A percentile compares a stretch with the other conserved stretches of the same genome.
phyloP scores from a whole-genome alignment of 2,888 invertebrate species.

The Yponomeuta sedellus region DNA sequence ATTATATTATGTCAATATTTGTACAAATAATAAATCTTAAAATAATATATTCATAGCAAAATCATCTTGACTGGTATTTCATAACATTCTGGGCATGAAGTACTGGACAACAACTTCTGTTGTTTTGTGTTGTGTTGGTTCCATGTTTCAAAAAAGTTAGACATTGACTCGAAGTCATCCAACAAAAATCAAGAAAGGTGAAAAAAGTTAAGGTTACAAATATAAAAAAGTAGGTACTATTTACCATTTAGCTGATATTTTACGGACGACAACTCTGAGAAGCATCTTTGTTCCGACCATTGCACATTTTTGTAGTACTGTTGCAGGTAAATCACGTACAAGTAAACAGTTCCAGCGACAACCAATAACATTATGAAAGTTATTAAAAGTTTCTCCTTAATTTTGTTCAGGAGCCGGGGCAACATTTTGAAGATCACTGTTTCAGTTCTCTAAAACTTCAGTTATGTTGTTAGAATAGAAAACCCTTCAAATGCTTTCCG shows the following conservation, averaged over 20 bases:
- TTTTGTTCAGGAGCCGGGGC: conserved; percentile 27
- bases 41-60: too few relatives aligned
- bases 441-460: background rate
- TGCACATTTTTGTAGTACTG: conserved; percentile 38
- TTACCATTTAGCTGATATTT: conserved; percentile 59
- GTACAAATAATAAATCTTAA: too few relatives aligned
- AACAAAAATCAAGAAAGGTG: background rate
- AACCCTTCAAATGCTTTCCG: background rate
- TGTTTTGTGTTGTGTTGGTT: too few relatives aligned
- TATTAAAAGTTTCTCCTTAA: conserved; percentile 36
- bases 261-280: conserved; percentile 50
- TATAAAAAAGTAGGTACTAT: too few relatives aligned
- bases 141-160: too few relatives aligned
- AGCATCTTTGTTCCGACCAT: conserved; percentile 46
- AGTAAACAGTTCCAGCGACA: conserved; percentile 35
- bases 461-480: background rate
- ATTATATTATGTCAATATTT: too few relatives aligned
- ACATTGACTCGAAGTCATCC: background rate
- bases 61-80: too few relatives aligned
- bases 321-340: conserved; percentile 46
- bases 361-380: conserved; percentile 33
- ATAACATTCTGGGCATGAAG: too few relatives aligned
- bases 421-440: conserved; percentile 26
- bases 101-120: too few relatives aligned
- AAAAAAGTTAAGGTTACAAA: too few relatives aligned